phyloP scores from a whole-genome alignment of 2,888 invertebrate genomes.

The Ophraella communa region DNA sequence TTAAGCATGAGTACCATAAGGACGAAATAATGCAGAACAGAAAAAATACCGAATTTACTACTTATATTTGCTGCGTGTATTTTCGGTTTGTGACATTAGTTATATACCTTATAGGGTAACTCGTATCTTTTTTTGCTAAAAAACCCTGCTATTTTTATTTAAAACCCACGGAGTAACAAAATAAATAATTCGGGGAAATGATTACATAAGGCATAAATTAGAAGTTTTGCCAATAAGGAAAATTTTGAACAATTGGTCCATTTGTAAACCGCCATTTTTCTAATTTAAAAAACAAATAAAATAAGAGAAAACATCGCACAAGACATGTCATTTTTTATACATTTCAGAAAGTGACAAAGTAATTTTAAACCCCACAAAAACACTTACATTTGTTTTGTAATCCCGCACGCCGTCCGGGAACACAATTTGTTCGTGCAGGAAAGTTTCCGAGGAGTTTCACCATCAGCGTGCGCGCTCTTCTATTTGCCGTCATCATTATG shows the following conservation, averaged over 20 bases:
- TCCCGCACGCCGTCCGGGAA: conserved; percentile 19
- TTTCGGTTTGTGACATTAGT: conserved; percentile 3
- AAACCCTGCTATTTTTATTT: not conserved
- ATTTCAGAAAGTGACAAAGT: conserved; percentile 19
- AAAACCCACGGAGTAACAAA: too few relatives aligned
- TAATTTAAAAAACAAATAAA: not conserved
- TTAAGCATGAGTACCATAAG: not conserved
- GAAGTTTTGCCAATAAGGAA: too few relatives aligned
- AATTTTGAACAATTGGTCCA: too few relatives aligned
- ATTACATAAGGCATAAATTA: too few relatives aligned
- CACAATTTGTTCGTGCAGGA: conserved; percentile 29
- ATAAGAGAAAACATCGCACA: conserved; percentile 1
- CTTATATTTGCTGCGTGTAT: conserved; percentile 3
- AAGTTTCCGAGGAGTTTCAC: conserved; percentile 26
- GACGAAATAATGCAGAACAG: not conserved
- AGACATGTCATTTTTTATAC: not conserved
- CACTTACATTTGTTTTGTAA: conserved; percentile 26
- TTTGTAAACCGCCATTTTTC: too few relatives aligned
- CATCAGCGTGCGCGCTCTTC: conserved; percentile 18
- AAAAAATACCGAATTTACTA: not conserved
- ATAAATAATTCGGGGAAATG: not conserved
- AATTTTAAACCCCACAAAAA: conserved; percentile 24
- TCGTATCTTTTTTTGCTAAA: not conserved
- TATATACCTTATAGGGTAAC: not conserved
- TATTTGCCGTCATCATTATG: conserved; percentile 35